These are phyloP conservation scores for Hemicentrotus pulcherrimus DNA, from an alignment of 35 echinoderm and acorn worm genomes.

Conservation along the genomic window DNA sequence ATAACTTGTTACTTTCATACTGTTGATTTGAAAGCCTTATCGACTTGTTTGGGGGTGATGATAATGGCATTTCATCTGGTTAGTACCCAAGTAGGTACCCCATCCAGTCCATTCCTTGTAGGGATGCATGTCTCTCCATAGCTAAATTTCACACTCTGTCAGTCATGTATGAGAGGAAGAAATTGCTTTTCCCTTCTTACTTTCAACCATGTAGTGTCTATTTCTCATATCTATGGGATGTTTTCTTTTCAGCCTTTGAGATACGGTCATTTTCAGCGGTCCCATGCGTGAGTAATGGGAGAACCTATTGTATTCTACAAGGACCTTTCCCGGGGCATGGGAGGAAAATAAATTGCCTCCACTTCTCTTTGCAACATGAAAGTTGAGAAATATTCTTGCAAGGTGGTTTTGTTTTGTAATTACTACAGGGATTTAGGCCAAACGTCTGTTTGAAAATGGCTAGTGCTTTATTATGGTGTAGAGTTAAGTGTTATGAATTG, in stretches of 20 bases:
- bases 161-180: slow-evolving; percentile 17
- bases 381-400: not conserved
- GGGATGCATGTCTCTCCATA: not conserved
- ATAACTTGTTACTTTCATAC: slow-evolving; percentile 4
- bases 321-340: not conserved
- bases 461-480: too few relatives aligned
- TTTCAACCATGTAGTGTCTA: not conserved
- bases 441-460: not conserved
- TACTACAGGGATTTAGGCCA: not conserved
- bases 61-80: not conserved
- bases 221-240: not conserved
- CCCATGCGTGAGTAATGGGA: slow-evolving; percentile 1
- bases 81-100: not conserved
- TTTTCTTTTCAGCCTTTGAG: not conserved
- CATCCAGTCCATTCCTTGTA: not conserved
- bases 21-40: not conserved
- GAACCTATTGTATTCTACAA: slow-evolving; percentile 11
- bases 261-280: not conserved
- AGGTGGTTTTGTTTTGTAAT: not conserved
- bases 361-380: not conserved
- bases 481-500: too few relatives aligned
- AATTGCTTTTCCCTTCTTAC: slow-evolving; percentile 3
- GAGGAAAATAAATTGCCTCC: not conserved
- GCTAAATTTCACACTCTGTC: slow-evolving; percentile 6
- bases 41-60: not conserved